Conservation (phyloP, 1,140 invertebrate genomes). For the Neodiprion pinetum region DNA sequence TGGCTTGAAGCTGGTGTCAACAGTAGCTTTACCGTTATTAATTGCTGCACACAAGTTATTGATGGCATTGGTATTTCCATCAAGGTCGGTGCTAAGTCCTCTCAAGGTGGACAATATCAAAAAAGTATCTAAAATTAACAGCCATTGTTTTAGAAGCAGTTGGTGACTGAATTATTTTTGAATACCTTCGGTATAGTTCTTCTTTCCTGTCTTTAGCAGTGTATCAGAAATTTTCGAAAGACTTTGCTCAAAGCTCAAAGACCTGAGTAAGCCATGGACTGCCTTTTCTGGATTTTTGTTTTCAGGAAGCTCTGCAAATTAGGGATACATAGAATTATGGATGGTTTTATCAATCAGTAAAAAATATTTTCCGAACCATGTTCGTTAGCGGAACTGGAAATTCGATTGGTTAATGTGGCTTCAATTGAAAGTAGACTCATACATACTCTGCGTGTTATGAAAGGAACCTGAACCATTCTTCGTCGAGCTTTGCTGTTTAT, state of each 20-base stretch:
- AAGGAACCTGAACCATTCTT: background rate
- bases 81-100: background rate
- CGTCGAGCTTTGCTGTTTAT: background rate
- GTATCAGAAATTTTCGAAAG: constrained; percentile 1
- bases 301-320: background rate
- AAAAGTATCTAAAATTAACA: background rate
- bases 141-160: background rate
- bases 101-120: background rate
- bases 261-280: background rate
- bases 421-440: background rate
- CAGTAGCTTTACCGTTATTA: background rate
- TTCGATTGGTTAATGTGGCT: background rate
- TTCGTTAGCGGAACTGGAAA: background rate
- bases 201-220: background rate
- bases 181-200: constrained; percentile 7
- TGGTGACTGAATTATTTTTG: background rate
- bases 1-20: background rate
- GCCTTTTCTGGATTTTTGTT: background rate
- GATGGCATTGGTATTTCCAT: background rate
- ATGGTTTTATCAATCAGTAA: background rate
- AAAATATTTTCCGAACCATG: background rate
- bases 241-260: background rate
- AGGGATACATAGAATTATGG: background rate
- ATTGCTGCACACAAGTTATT: background rate
- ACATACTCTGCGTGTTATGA: background rate